Base-by-base conservation (phyloP, 1,140 invertebrate genomes). In the Heliothis subflexa region DNA sequence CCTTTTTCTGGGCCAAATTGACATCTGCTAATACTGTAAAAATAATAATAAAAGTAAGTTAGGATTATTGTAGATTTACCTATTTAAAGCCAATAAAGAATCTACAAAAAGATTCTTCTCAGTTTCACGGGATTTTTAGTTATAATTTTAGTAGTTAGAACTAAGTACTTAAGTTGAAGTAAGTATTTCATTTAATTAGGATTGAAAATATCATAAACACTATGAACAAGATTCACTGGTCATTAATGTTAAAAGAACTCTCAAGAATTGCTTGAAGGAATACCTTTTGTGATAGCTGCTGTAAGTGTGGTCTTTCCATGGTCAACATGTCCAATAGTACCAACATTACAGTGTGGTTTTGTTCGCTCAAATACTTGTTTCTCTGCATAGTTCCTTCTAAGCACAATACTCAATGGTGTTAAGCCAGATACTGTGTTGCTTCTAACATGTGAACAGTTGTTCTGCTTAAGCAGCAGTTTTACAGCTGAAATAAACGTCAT, bases 271-370 rank as follows among this genome's bases (percentile, higher is more conserved):
- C 21, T 13, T 13, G 25, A 21, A 59, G 13, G 1, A 18, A 45
- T 88, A 97, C 96, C 96, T 96, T 97, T 98, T 1, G 99, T 99
- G 61, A 99, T 99, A 13, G 99, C 99, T 73, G 99, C 99, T 61
- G 99, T 99, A 0, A 99, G 95, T 0, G 99, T 99, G 0, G 99
- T 99, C 95, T 99, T 99, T 54, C 99, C 99, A 95, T 99, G 99
- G 96, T 99, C 99, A 54, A 99, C 99, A 96, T 99, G 99, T 4
- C 99, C 99, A 91, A 99, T 99, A 0, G 99, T 99, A 14, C 97
- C 99, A 28, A 99, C 97, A 95, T 99, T 99, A 86, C 98, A 98
- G 95, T 99, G 99, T n/a, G 99, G 98, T 91, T 99, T 99, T 47
- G 96, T 96, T 77, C 97, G 95, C 72, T 95, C 93, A 88, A 96